phyloP scores from a whole-genome alignment of 2,113 vertebrate species.

The Prolemur simus region DNA sequence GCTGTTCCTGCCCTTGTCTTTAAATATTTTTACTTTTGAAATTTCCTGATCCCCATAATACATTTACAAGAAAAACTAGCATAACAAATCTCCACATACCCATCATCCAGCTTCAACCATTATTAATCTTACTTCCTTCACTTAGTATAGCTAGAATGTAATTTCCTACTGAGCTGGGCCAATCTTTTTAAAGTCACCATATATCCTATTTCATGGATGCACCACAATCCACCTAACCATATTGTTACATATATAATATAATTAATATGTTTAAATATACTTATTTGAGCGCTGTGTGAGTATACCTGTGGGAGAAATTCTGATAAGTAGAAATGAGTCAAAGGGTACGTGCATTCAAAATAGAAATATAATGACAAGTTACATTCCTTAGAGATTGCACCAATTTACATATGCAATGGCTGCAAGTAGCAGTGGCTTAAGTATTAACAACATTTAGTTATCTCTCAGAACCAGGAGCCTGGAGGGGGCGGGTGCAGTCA shows the following conservation, averaged over 20 bases:
- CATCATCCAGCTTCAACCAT: neutral
- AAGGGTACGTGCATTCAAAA: neutral
- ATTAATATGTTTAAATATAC: conserved; percentile 43
- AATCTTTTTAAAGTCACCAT: neutral
- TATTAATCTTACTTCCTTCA: neutral
- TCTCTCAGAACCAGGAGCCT: conserved; percentile 30
- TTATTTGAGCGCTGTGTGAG: neutral
- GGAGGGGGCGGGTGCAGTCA: neutral
- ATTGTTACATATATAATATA: neutral
- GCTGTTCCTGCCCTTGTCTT: neutral
- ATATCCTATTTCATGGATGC: neutral
- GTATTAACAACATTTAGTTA: neutral
- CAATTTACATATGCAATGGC: conserved; percentile 39
- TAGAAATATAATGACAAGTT: conserved; percentile 45
- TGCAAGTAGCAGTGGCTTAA: neutral
- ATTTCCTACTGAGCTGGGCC: neutral
- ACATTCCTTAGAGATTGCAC: neutral
- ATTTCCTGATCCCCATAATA: neutral
- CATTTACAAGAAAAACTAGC: neutral
- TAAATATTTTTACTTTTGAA: conserved; percentile 1
- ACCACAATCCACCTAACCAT: neutral
- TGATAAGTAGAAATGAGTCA: conserved; percentile 50
- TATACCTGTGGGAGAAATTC: conserved; percentile 29
- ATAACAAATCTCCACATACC: neutral
- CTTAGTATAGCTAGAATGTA: neutral